Conservation (phyloP, 1,140 invertebrate species). For the Helicoverpa armigera region DNA sequence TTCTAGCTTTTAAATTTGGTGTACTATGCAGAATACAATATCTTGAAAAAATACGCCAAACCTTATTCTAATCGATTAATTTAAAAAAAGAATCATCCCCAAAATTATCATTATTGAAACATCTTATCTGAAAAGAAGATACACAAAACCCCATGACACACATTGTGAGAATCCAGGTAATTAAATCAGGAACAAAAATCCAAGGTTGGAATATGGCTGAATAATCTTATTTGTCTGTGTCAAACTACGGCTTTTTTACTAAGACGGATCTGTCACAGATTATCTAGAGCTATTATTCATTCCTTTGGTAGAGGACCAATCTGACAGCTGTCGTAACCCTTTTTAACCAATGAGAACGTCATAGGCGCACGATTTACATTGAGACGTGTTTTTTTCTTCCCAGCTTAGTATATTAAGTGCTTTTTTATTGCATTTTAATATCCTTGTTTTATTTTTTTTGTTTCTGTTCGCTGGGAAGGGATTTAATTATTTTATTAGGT, state of each 20-base stretch:
- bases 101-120: conserved; percentile 41
- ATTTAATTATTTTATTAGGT: conserved; percentile 39
- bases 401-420: conserved; percentile 57
- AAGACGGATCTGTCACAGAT: conserved; percentile 85
- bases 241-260: conserved; percentile 82
- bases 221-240: conserved; percentile 85
- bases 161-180: conserved; percentile 84
- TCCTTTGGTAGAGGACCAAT: conserved; percentile 79
- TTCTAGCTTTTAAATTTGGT: too few relatives aligned
- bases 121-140: conserved; percentile 51
- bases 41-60: neutral
- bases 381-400: conserved; percentile 64
- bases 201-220: conserved; percentile 77
- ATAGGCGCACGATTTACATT: conserved; percentile 79
- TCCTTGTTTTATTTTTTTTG: conserved; percentile 34
- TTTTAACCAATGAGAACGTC: conserved; percentile 84
- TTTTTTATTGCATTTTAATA: conserved; percentile 71
- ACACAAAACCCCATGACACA: conserved; percentile 64
- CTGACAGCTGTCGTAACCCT: conserved; percentile 85
- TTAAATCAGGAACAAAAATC: conserved; percentile 80
- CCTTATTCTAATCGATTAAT: neutral
- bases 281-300: conserved; percentile 82
- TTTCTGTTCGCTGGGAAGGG: conserved; percentile 3
- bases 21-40: too few relatives aligned
- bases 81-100: conserved; percentile 12